Conservation (phyloP, 2,113 vertebrate species). For the Protobothrops mucrosquamatus region DNA sequence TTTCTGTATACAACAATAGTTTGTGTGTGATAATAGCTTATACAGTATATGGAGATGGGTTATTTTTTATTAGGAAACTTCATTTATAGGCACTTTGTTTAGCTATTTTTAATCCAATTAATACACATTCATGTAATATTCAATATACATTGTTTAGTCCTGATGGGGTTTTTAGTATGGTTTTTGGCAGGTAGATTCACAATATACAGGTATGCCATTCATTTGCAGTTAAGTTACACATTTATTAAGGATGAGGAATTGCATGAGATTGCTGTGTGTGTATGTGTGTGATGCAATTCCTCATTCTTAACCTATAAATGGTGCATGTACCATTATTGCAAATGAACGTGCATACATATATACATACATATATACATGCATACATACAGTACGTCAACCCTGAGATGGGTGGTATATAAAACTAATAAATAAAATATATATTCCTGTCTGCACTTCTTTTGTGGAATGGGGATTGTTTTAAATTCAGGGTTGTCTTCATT, state of each 20-base stretch:
- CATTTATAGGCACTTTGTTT: background rate
- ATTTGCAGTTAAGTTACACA: background rate
- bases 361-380: background rate
- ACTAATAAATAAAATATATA: background rate
- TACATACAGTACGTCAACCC: background rate
- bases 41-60: background rate
- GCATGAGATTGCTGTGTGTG: background rate
- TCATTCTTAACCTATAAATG: background rate
- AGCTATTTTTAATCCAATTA: background rate
- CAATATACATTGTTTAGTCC: background rate
- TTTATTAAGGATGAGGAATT: background rate
- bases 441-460: background rate
- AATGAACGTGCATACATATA: background rate
- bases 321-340: background rate
- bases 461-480: background rate
- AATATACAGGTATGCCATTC: background rate
- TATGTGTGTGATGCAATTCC: background rate
- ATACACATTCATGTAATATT: background rate
- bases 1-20: background rate
- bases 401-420: background rate
- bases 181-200: background rate
- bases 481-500: background rate
- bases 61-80: background rate
- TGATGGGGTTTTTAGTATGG: background rate
- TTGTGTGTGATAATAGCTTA: background rate